Evolutionary conservation across 1,140 invertebrate genomes (phyloP), one percentile per base, ranked within the genome.

Genomic region (Adelges cooleyi): DNA sequence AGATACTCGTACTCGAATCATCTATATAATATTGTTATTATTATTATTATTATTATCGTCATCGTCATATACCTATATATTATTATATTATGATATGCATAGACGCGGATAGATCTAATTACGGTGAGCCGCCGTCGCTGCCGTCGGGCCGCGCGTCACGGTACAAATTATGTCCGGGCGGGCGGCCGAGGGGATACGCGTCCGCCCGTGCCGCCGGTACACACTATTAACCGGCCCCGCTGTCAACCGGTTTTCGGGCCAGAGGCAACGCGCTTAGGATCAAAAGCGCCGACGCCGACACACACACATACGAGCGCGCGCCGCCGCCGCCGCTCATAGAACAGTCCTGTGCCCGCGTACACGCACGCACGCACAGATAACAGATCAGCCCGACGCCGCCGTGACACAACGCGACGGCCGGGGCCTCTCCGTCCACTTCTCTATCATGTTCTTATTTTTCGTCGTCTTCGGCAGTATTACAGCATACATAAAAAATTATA

Each of bases 191-290:
- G 56, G 27, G 42, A 48, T 62, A 48, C 42, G 56, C 42, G 56
- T 33, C 42, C 56, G 40, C 20, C 42, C 29, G 29, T 33, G 29
- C 29, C 11, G 5, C 5, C 40, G 15, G 40, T 59, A 20, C 2
- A 27, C 29, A 27, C n/a, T n/a, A n/a, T 38, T 17, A 27, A 59
- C 40, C 54, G 54, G 54, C 54, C 23, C 54, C 38, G 40, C 56
- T 62, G 56, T 62, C 56, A 62, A 62, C 56, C 56, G 56, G 56
- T 62, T 62, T 62, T 62, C 40, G 56, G 56, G 56, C 56, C 42
- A 48, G 56, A 48, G 42, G 56, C 56, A 62, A 48, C 56, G 56
- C 56, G 56, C 10, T 62, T 18, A 25, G 42, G 42, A 62, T 62
- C 56, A 62, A 62, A 62, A 48, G 56, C 15, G 56, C 56, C 56